Evolutionary conservation across 2,888 invertebrate genomes (phyloP).

Genomic region (Meloe dianella): DNA sequence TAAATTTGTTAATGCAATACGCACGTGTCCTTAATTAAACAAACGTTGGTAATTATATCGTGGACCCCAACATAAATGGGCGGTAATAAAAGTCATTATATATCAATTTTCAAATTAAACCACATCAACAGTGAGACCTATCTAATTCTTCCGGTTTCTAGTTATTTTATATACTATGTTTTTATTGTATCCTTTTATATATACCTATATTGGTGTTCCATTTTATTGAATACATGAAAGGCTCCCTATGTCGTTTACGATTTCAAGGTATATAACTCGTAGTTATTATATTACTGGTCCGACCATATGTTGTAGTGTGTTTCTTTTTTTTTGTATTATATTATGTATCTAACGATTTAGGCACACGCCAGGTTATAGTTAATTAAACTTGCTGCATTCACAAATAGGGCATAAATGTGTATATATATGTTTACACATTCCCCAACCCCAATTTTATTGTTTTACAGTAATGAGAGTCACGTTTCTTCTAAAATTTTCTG

Average conservation of each 20-base stretch:
- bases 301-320: constrained; percentile 40
- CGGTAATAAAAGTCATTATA: constrained; percentile 37
- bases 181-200: not conserved
- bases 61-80: not conserved
- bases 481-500: constrained; percentile 42
- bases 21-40: too few relatives aligned
- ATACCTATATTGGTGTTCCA: not conserved
- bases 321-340: not conserved
- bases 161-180: not conserved
- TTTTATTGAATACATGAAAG: constrained; percentile 1
- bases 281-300: constrained; percentile 37
- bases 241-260: constrained; percentile 15
- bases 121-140: constrained; percentile 26
- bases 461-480: constrained; percentile 41
- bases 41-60: not conserved
- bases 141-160: not conserved
- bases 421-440: not conserved
- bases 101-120: constrained; percentile 40
- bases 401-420: constrained; percentile 24
- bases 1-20: too few relatives aligned
- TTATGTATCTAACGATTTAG: constrained; percentile 27
- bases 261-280: constrained; percentile 23
- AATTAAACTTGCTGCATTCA: constrained; percentile 30
- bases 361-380: constrained; percentile 28
- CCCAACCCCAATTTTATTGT: constrained; percentile 29